A percentile compares a stretch with the other conserved stretches of the same genome.
Evolutionary conservation across 2,797 vertebrate species (phyloP).

Genomic region (Dallia pectoralis): DNA sequence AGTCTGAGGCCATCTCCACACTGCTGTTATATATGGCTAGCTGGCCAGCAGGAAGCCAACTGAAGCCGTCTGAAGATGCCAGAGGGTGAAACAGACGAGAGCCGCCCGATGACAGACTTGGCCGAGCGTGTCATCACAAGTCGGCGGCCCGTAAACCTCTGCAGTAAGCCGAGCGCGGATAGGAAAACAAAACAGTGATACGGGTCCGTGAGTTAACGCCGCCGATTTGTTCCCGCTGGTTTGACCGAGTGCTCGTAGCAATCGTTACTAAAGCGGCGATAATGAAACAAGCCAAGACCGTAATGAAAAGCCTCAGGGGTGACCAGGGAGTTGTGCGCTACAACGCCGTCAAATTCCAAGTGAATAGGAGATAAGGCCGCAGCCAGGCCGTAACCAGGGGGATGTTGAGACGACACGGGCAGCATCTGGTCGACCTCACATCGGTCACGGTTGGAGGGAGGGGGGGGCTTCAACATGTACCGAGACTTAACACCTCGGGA

Average conservation of each 20-base stretch:
- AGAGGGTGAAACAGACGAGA: conserved; percentile 43
- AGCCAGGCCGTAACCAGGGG: background rate
- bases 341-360: background rate
- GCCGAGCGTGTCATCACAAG: conserved; percentile 69
- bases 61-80: conserved; percentile 27
- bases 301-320: background rate
- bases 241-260: conserved; percentile 30
- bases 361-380: background rate
- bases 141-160: conserved; percentile 14
- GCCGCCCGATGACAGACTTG: conserved; percentile 56
- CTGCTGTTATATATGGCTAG: background rate
- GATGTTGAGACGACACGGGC: background rate
- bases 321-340: background rate
- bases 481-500: conserved; percentile 15
- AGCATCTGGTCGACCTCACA: conserved; percentile 3
- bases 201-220: conserved; percentile 41
- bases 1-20: background rate
- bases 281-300: background rate
- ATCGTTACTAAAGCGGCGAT: background rate
- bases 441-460: conserved; percentile 4
- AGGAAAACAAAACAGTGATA: conserved; percentile 63
- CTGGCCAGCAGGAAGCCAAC: background rate
- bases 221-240: conserved; percentile 54
- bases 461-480: conserved; percentile 7
- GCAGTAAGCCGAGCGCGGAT: conserved; percentile 34